A percentile compares a stretch with the other conserved stretches of the same genome.
Evolutionary conservation across 2,797 vertebrate genomes (phyloP).

Genomic region (Acipenser ruthenus): DNA sequence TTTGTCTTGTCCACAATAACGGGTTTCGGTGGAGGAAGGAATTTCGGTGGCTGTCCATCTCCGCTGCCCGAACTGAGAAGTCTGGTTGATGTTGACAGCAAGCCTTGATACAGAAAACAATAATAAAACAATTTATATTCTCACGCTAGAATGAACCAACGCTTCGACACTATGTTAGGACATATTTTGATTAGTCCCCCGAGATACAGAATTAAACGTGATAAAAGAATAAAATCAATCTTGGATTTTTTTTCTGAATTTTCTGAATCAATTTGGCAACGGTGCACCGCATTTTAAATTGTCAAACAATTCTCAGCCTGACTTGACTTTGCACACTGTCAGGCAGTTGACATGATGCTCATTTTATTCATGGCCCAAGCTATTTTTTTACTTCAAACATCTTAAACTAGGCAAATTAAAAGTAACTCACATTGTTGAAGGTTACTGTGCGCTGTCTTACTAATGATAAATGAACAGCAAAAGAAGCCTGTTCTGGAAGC

Average conservation of each 20-base stretch:
- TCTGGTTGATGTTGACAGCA: slow-evolving; percentile 36
- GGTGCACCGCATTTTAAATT: too few relatives aligned
- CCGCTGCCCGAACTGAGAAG: slow-evolving; percentile 28
- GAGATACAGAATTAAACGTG: too few relatives aligned
- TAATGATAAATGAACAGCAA: not conserved
- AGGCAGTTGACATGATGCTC: too few relatives aligned
- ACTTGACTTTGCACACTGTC: too few relatives aligned
- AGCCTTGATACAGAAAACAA: slow-evolving; percentile 38
- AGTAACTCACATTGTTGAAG: not conserved
- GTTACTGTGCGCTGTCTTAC: not conserved
- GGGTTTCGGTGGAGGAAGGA: slow-evolving; percentile 81
- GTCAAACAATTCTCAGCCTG: too few relatives aligned
- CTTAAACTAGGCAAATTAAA: not conserved
- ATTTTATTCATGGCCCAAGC: too few relatives aligned
- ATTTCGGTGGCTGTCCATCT: slow-evolving; percentile 50
- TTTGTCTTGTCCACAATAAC: slow-evolving; percentile 67
- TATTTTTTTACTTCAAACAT: too few relatives aligned
- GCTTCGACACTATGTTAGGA: too few relatives aligned
- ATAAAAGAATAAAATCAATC: too few relatives aligned
- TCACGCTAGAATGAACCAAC: not conserved
- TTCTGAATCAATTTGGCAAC: too few relatives aligned
- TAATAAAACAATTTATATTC: slow-evolving; percentile 22
- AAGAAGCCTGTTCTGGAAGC: not conserved
- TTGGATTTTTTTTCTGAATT: too few relatives aligned
- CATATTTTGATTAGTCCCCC: too few relatives aligned